phyloP scores from a whole-genome alignment of 64 coral and sea anemone genomes.

The Platygyra sinensis region DNA sequence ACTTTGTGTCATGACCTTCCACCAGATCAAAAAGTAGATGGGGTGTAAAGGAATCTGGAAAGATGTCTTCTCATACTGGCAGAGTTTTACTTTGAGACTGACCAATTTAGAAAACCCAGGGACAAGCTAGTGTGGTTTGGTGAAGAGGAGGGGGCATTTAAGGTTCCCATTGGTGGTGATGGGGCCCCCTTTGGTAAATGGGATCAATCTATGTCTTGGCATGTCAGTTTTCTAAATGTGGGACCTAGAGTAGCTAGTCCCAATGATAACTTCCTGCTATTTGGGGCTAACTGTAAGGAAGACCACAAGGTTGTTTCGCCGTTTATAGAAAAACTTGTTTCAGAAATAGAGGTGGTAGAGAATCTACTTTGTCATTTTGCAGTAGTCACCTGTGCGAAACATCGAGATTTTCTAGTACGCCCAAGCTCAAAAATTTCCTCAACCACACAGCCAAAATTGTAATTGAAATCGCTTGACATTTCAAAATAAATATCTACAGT shows the following conservation, averaged over 20 bases:
- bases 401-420: constrained; percentile 51
- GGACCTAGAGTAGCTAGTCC: constrained; percentile 24
- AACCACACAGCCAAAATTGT: no score
- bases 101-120: constrained; percentile 1
- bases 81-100: constrained; percentile 46
- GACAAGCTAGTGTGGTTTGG: constrained; percentile 65
- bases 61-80: background rate
- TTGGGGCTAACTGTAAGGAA: constrained; percentile 56
- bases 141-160: constrained; percentile 11
- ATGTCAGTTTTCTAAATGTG: constrained; percentile 64
- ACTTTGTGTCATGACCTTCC: constrained; percentile 38
- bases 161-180: constrained; percentile 51
- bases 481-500: no score
- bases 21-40: constrained; percentile 25
- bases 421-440: no score
- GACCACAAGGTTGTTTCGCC: background rate
- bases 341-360: constrained; percentile 37
- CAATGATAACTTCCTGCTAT: constrained; percentile 41
- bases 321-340: constrained; percentile 10
- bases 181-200: constrained; percentile 53
- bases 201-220: constrained; percentile 34
- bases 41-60: constrained; percentile 35
- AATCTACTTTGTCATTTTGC: background rate
- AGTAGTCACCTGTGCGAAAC: constrained; percentile 25
- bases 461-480: no score